Conservation (phyloP, 1,140 invertebrate genomes). For the Myzus persicae region DNA sequence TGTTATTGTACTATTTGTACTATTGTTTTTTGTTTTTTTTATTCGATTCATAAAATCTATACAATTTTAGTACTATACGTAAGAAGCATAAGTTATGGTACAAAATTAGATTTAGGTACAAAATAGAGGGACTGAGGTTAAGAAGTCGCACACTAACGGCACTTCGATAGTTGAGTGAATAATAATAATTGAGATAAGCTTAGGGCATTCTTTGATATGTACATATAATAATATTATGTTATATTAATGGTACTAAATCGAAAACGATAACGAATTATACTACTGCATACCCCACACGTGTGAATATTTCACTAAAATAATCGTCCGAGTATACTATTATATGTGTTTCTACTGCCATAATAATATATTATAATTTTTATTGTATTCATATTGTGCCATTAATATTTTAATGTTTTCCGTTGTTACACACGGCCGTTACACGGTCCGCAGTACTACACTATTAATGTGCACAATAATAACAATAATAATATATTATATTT, state of each 20-base stretch:
- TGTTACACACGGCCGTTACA: background rate
- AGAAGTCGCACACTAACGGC: too few species aligned
- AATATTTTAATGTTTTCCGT: slow-evolving; percentile 1
- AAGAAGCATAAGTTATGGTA: too few species aligned
- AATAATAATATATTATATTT: background rate
- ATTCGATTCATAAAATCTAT: too few species aligned
- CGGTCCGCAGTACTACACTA: background rate
- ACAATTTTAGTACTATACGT: too few species aligned
- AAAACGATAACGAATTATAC: background rate
- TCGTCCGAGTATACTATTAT: background rate
- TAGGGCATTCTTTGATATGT: background rate
- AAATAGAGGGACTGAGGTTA: too few species aligned
- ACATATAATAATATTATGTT: background rate
- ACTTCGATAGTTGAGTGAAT: background rate
- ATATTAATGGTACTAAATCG: background rate
- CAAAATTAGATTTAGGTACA: too few species aligned
- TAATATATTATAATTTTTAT: background rate
- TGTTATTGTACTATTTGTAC: too few species aligned
- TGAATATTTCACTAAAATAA: background rate
- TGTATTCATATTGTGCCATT: background rate
- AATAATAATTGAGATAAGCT: background rate
- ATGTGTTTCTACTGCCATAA: background rate
- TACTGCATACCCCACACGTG: background rate
- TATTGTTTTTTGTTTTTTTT: too few species aligned
- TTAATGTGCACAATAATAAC: background rate